phyloP scores from a whole-genome alignment of 2,113 vertebrate species.

The Indicator indicator region DNA sequence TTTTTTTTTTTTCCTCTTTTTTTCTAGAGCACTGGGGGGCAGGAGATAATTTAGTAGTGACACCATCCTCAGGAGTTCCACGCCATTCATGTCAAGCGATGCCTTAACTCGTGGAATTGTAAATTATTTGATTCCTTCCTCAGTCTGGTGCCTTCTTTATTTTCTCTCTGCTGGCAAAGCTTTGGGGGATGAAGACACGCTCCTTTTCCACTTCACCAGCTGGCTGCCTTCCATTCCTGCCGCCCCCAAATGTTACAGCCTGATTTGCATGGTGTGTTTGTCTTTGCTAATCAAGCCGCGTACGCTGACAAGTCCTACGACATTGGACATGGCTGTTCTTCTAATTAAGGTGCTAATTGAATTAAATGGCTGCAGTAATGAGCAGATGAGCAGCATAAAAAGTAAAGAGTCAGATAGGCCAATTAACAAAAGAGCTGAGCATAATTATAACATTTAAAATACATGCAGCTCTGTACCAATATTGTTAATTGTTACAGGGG shows the following conservation, averaged over 20 bases:
- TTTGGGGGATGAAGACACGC: conserved; percentile 74
- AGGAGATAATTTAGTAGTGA: conserved; percentile 53
- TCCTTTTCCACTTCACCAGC: conserved; percentile 74
- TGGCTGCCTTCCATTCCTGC: conserved; percentile 78
- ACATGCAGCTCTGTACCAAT: conserved; percentile 86
- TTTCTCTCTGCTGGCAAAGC: conserved; percentile 55
- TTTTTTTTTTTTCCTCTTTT: background rate
- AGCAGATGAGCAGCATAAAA: conserved; percentile 97
- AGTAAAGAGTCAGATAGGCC: conserved; percentile 98
- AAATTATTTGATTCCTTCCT: conserved; percentile 66
- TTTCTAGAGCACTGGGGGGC: conserved; percentile 18
- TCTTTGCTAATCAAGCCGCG: conserved; percentile 90
- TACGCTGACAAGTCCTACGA: conserved; percentile 87
- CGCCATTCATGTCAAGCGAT: conserved; percentile 64
- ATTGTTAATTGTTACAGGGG: conserved; percentile 96
- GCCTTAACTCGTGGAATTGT: conserved; percentile 65
- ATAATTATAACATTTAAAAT: conserved; percentile 99
- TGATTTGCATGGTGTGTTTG: conserved; percentile 89
- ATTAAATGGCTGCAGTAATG: conserved; percentile 98
- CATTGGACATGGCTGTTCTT: conserved; percentile 89
- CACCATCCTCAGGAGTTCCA: conserved; percentile 32
- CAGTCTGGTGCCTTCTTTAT: conserved; percentile 72
- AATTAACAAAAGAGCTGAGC: conserved; percentile 97
- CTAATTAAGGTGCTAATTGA: conserved; percentile 99
- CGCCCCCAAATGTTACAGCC: conserved; percentile 78